phyloP scores from a whole-genome alignment of 2,888 invertebrate species.

The Heteropelma amictum region DNA sequence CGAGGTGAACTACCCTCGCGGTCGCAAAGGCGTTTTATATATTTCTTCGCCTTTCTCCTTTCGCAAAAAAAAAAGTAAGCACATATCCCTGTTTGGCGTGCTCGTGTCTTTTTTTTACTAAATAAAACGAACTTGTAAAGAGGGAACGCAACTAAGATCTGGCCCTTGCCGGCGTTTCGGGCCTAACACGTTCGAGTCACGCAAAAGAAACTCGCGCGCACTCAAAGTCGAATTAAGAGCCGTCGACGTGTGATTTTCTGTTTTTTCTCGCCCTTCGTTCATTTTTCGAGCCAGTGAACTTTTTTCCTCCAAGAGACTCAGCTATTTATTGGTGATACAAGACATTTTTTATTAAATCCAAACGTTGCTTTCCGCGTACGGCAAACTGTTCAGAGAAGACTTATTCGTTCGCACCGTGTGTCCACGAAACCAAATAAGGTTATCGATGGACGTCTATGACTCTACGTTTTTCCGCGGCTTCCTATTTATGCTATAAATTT shows the following conservation, averaged over 20 bases:
- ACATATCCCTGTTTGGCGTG: constrained; percentile 40
- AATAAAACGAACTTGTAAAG: constrained; percentile 52
- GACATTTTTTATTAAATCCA: neutral
- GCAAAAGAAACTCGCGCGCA: constrained; percentile 51
- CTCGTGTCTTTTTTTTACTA: constrained; percentile 45
- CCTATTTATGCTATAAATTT: too few relatives aligned
- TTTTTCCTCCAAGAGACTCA: neutral
- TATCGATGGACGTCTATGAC: too few relatives aligned
- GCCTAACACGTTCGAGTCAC: constrained; percentile 62
- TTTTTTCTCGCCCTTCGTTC: constrained; percentile 10
- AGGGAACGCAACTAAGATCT: constrained; percentile 32
- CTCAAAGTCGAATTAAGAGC: constrained; percentile 40
- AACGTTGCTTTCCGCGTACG: neutral
- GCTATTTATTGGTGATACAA: neutral
- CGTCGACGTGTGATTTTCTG: constrained; percentile 24
- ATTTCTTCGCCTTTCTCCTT: too few relatives aligned
- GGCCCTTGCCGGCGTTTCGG: constrained; percentile 46
- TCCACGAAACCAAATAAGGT: too few relatives aligned
- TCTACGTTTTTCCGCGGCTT: too few relatives aligned
- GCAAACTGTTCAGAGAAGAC: too few relatives aligned
- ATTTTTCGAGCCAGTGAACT: neutral
- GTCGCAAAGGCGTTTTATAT: constrained; percentile 5
- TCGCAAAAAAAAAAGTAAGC: too few relatives aligned
- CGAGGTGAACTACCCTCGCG: constrained; percentile 55
- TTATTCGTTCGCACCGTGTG: too few relatives aligned